phyloP scores from a whole-genome alignment of 2,113 vertebrate species.

The Paraplagusia blochii region DNA sequence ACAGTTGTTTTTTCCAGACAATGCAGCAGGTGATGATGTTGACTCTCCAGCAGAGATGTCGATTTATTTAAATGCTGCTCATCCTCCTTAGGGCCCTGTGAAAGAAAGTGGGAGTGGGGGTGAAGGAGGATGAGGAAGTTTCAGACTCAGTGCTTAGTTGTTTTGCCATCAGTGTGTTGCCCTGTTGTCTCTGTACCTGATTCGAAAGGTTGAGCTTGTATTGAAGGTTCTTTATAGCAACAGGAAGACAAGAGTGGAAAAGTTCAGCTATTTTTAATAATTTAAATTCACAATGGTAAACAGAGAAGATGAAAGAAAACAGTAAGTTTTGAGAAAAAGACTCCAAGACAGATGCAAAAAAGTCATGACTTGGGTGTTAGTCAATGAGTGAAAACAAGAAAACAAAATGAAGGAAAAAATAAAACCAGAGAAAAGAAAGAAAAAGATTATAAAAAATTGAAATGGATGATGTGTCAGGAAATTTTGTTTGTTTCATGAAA shows the following conservation, averaged over 20 bases:
- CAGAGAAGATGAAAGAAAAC: too few species aligned
- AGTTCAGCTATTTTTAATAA: conserved; percentile 54
- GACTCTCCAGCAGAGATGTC: conserved; percentile 90
- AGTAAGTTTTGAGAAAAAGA: too few species aligned
- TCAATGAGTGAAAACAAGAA: too few species aligned
- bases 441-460: too few species aligned
- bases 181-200: conserved; percentile 67
- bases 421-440: too few species aligned
- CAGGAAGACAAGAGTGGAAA: conserved; percentile 70
- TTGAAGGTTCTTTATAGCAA: conserved; percentile 70
- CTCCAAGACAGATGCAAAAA: too few species aligned
- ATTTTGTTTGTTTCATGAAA: too few species aligned
- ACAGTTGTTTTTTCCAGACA: conserved; percentile 99
- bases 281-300: background rate
- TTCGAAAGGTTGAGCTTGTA: conserved; percentile 78
- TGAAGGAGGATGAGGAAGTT: background rate
- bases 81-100: conserved; percentile 87
- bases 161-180: background rate
- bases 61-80: conserved; percentile 84
- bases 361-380: too few species aligned
- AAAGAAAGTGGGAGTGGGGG: conserved; percentile 37
- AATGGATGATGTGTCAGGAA: too few species aligned
- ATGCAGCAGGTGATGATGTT: conserved; percentile 98
- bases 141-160: background rate
- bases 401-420: too few species aligned